Conservation (phyloP, 2,113 vertebrate genomes). For the Silurus asotus region DNA sequence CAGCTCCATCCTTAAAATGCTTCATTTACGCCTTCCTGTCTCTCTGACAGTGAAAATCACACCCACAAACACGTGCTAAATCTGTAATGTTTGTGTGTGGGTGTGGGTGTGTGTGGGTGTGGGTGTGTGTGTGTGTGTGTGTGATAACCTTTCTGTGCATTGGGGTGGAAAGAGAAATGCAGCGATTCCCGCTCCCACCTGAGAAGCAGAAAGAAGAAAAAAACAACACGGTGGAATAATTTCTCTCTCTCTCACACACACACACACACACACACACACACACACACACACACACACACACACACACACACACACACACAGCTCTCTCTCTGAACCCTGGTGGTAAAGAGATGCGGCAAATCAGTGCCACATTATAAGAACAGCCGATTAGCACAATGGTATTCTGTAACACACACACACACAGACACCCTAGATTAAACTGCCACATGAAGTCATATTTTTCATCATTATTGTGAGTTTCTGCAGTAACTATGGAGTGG, state of each 20-base stretch:
- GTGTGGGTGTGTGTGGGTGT: not conserved
- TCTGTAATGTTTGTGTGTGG: not conserved
- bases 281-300: slow-evolving; percentile 62
- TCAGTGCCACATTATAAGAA: slow-evolving; percentile 75
- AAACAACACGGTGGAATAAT: slow-evolving; percentile 11
- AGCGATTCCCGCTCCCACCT: slow-evolving; percentile 5
- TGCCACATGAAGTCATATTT: not conserved
- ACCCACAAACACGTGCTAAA: not conserved
- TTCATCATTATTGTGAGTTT: not conserved
- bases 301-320: slow-evolving; percentile 62
- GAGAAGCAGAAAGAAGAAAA: slow-evolving; percentile 3
- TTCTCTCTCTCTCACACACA: slow-evolving; percentile 26
- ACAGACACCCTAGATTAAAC: not conserved
- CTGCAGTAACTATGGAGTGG: not conserved
- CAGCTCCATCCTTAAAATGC: not conserved
- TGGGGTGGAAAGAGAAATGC: slow-evolving; percentile 1
- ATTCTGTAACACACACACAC: slow-evolving; percentile 49
- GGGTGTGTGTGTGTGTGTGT: not conserved
- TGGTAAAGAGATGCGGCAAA: slow-evolving; percentile 65
- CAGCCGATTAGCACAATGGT: slow-evolving; percentile 73
- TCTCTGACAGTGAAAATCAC: not conserved
- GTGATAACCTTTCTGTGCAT: not conserved
- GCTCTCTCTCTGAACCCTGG: slow-evolving; percentile 56
- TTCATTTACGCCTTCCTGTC: not conserved
- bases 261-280: not conserved